Conservation (phyloP, 2,797 vertebrate species). For the Lagorchestes hirsutus region DNA sequence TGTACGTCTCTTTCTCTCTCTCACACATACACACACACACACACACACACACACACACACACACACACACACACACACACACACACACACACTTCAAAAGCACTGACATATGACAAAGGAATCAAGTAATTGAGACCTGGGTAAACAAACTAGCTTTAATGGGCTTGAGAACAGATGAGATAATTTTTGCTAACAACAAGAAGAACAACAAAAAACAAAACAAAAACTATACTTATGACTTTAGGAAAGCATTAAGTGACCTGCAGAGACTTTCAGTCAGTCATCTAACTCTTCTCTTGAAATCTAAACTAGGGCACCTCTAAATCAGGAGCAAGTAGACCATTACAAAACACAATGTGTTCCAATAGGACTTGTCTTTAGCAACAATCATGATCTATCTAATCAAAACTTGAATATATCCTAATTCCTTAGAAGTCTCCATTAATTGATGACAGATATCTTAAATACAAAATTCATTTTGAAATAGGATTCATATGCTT, state of each 20-base stretch:
- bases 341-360: background rate
- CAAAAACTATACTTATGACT: background rate
- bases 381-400: background rate
- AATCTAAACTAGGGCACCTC: background rate
- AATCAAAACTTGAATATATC: background rate
- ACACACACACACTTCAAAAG: background rate
- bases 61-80: background rate
- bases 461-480: background rate
- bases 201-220: background rate
- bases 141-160: background rate
- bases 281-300: background rate
- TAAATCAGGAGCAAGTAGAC: background rate
- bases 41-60: too few relatives aligned
- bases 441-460: background rate
- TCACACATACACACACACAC: too few relatives aligned
- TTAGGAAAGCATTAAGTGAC: background rate
- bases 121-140: background rate
- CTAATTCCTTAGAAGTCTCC: background rate
- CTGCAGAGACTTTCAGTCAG: background rate
- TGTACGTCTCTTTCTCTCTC: background rate
- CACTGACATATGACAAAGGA: conserved; percentile 12
- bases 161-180: background rate
- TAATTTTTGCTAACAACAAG: background rate
- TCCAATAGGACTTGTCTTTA: background rate
- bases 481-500: background rate